Base-by-base conservation (phyloP, 2,797 vertebrate species). In the Silurus aristotelis region DNA sequence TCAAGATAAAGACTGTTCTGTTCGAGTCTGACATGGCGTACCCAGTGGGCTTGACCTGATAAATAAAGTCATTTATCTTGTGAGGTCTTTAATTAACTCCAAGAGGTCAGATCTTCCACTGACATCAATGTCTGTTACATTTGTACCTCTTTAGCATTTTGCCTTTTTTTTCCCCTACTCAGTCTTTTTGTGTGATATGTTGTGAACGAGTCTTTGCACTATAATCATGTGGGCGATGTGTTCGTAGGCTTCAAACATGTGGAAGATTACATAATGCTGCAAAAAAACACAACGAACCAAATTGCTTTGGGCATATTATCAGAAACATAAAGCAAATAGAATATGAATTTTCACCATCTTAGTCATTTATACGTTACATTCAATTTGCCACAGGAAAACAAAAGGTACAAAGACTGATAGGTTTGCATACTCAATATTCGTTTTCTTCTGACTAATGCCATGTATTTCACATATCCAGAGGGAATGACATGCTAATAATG, bases 31-130 rank as follows among this genome's bases (percentile, higher is more conserved):
- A 67, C 64, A 25, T 61, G 66, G 56, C 43, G 12, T 48, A 46
- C n/a, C 22, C 73, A 67, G 48, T 76, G 64, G 25, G 6, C n/a
- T 64, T 58, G 31, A 76, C 63, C 52, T 76, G 48, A 81, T 48
- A 22, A 77, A 60, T 60, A 27, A 82, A 76, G 76, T 82, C 27
- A 27, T 66, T 31, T n/a, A 48, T 70, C 77, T 64, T 46, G 48
- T 66, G 22, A 52, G 43, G 14, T 61, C 76, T 61, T 79, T 80
- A 80, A 80, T 80, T 79, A 63, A 46, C 64, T 31, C 63, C n/a
- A 27, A 79, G 64, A 60, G 64, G 76, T 48, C 55, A 19, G 25
- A 9, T 27, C 79, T 27, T 67, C 60, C 25, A 48, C 2, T 71
- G 55, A 48, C 22, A 78, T 31, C 12, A 9, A 48, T 25, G 20